These are phyloP conservation scores for Subanguina moxae DNA, from an alignment of 1,140 invertebrate species.

Conservation along the genomic window DNA sequence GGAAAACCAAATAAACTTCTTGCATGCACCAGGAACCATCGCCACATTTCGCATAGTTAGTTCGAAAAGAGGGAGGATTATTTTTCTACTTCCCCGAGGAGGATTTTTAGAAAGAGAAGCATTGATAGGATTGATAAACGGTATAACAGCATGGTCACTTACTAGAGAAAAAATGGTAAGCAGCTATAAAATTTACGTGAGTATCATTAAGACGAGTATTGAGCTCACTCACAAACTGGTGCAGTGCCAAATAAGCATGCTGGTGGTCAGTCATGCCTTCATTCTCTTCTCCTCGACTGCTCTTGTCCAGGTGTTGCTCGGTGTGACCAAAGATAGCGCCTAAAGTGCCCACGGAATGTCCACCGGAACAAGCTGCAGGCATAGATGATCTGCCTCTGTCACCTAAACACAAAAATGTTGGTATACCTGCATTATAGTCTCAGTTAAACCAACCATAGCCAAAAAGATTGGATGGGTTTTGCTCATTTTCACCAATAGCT, in stretches of 20 bases:
- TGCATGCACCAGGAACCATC: not conserved
- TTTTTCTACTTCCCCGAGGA: too few relatives aligned
- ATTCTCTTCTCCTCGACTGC: slow-evolving; percentile 8
- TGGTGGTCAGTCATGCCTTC: slow-evolving; percentile 24
- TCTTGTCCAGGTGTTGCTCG: not conserved
- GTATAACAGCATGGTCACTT: too few relatives aligned
- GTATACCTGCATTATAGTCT: not conserved
- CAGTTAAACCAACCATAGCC: not conserved
- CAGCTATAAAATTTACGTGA: slow-evolving; percentile 16
- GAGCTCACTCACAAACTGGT: slow-evolving; percentile 49
- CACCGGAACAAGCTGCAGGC: slow-evolving; percentile 1
- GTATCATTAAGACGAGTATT: slow-evolving; percentile 23
- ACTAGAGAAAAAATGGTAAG: too few relatives aligned
- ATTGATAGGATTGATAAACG: too few relatives aligned
- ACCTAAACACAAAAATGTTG: too few relatives aligned
- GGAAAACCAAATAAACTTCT: too few relatives aligned
- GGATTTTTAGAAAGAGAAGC: too few relatives aligned
- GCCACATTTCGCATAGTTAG: too few relatives aligned
- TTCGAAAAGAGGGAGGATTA: too few relatives aligned
- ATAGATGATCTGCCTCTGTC: not conserved
- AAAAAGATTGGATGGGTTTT: slow-evolving; percentile 3
- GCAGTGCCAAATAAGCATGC: slow-evolving; percentile 27
- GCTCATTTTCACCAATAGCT: slow-evolving; percentile 22
- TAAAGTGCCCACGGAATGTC: not conserved
- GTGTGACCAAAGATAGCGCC: not conserved